These are phyloP conservation scores for Erebia aethiops DNA, from an alignment of 2,888 invertebrate genomes.

Conservation along the genomic window DNA sequence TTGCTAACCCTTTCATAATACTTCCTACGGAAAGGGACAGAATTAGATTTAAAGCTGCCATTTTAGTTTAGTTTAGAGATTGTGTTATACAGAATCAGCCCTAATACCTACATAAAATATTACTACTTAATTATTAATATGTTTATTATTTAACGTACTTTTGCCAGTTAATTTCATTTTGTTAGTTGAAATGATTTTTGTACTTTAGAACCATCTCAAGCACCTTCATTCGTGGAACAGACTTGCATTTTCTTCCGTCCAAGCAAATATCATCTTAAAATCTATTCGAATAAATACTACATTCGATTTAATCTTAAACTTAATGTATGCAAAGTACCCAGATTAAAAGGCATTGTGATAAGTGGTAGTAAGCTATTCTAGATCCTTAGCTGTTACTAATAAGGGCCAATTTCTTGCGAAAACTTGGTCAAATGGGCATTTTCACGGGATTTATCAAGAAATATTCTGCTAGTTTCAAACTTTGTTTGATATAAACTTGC, in stretches of 20 bases:
- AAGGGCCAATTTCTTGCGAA: background rate
- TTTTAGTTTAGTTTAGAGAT: no score
- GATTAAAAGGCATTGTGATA: background rate
- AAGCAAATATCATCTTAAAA: background rate
- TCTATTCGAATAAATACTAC: background rate
- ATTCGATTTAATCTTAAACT: background rate
- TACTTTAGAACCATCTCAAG: background rate
- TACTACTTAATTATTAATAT: no score
- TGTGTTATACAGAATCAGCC: no score
- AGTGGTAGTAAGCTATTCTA: background rate
- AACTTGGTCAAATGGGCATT: background rate
- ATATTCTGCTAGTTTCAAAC: conserved; percentile 2
- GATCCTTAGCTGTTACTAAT: background rate
- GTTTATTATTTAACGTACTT: no score
- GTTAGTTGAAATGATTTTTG: no score
- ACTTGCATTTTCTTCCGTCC: background rate
- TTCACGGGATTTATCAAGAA: conserved; percentile 2
- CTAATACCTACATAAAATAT: no score
- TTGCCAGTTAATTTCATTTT: no score
- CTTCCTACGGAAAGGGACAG: no score
- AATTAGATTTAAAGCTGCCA: no score
- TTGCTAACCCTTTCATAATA: no score
- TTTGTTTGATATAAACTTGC: conserved; percentile 3
- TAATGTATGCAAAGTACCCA: conserved; percentile 9
- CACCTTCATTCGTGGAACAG: background rate